Evolutionary conservation across 2,797 vertebrate species (phyloP), one percentile per base, ranked within the genome.

Genomic region (Loriculus beryllinus): DNA sequence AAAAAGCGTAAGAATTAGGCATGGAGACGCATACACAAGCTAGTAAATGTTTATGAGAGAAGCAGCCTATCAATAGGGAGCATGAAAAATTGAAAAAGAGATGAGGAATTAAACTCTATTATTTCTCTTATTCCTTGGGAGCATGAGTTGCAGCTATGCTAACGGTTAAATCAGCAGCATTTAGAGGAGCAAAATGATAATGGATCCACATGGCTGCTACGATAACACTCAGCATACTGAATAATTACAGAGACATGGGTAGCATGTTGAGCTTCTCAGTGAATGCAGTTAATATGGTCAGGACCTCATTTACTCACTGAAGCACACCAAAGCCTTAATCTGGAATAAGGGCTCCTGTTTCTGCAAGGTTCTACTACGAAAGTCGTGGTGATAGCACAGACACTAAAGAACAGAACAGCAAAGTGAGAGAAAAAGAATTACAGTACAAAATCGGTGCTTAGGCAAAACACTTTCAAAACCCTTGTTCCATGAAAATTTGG

Each of bases 181-280:
- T 96, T 96, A 96, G 68, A 92, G 71, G 56, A 94, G 69, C 48
- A 89, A 92, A 92, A 93, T 93, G 80, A 94, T 95, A 95, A 96
- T 92, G 75, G 88, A 95, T 92, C 94, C 94, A 92, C 90, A 90
- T 92, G 93, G 92, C 90, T 97, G 93, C 90, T 95, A 71, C 35
- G 94, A 96, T 95, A 96, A 96, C 86, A 94, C 74, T 86, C 92
- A 90, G 82, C 81, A 94, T 85, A 88, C 88, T 95, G 94, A 84
- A 85, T 96, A 97, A 96, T 97, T 96, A 94, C 84, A 82, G 90
- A 88, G 80, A 83, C 87, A 84, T 57, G 77, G 83, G 71, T 93
- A 95, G 59, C 86, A 94, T 87, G 91, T 94, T 91, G 91, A 95
- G 86, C 71, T 94, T 95, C 80, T 59, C 39, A 72, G 86, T 86